Evolutionary conservation across 2,888 invertebrate species (phyloP).

Genomic region (Agrilus mali): DNA sequence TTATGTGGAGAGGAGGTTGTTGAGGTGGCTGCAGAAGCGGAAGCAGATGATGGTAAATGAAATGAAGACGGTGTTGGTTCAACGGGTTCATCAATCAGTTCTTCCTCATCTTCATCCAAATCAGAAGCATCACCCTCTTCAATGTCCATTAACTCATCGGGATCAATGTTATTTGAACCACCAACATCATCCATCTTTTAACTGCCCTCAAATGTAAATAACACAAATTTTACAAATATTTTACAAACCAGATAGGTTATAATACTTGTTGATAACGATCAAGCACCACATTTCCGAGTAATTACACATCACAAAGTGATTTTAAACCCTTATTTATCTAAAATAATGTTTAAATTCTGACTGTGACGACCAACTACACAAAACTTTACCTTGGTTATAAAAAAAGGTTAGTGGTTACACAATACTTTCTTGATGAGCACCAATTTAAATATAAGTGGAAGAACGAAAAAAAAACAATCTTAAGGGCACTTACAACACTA

Average conservation of each 20-base stretch:
- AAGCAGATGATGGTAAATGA: slow-evolving; percentile 40
- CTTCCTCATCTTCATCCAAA: slow-evolving; percentile 59
- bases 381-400: too few relatives aligned
- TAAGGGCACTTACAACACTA: too few relatives aligned
- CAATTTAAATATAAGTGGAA: too few relatives aligned
- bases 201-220: neutral
- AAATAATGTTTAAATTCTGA: too few relatives aligned
- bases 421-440: too few relatives aligned
- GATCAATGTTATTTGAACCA: slow-evolving; percentile 26
- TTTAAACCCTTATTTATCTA: too few relatives aligned
- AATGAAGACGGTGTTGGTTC: slow-evolving; percentile 39
- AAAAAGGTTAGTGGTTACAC: too few relatives aligned
- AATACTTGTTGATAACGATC: neutral
- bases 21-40: slow-evolving; percentile 52
- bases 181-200: slow-evolving; percentile 31
- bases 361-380: too few relatives aligned
- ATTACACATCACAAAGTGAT: too few relatives aligned
- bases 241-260: too few relatives aligned
- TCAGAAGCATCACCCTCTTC: slow-evolving; percentile 64
- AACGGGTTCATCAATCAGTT: slow-evolving; percentile 39
- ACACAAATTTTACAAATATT: too few relatives aligned
- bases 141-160: slow-evolving; percentile 57
- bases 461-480: too few relatives aligned
- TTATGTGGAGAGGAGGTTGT: slow-evolving; percentile 49
- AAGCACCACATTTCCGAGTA: neutral